Evolutionary conservation across 2,113 vertebrate species (phyloP).

Genomic region (Poecilia latipinna): DNA sequence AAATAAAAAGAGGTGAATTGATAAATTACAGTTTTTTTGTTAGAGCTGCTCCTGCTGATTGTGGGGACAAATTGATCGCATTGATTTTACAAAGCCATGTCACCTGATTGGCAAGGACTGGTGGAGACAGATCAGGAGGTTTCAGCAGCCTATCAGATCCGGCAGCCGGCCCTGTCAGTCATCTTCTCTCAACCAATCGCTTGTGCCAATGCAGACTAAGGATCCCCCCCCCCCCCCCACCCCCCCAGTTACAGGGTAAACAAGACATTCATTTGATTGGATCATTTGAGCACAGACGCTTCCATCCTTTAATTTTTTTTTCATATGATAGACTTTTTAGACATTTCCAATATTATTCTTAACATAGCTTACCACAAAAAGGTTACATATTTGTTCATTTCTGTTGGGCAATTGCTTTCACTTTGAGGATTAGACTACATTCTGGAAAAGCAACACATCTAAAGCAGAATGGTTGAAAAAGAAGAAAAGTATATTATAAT

Average conservation of each 20-base stretch:
- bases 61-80: constrained; percentile 67
- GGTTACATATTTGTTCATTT: background rate
- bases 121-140: constrained; percentile 78
- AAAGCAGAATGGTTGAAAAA: background rate
- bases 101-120: constrained; percentile 70
- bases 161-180: constrained; percentile 50
- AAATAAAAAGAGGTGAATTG: constrained; percentile 23
- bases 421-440: background rate
- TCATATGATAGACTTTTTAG: background rate
- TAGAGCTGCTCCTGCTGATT: constrained; percentile 36
- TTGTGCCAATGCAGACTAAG: constrained; percentile 14
- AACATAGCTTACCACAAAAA: background rate
- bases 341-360: background rate
- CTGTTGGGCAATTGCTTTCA: background rate
- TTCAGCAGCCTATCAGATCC: constrained; percentile 65
- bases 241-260: constrained; percentile 62
- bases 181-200: constrained; percentile 52
- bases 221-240: no score
- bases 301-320: background rate
- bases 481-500: background rate
- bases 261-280: constrained; percentile 46
- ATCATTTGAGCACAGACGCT: constrained; percentile 22
- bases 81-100: constrained; percentile 60
- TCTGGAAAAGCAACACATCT: background rate
- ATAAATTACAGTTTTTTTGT: constrained; percentile 32